These are phyloP conservation scores for Grapholita molesta DNA, from an alignment of 1,140 invertebrate genomes.

Conservation along the genomic window DNA sequence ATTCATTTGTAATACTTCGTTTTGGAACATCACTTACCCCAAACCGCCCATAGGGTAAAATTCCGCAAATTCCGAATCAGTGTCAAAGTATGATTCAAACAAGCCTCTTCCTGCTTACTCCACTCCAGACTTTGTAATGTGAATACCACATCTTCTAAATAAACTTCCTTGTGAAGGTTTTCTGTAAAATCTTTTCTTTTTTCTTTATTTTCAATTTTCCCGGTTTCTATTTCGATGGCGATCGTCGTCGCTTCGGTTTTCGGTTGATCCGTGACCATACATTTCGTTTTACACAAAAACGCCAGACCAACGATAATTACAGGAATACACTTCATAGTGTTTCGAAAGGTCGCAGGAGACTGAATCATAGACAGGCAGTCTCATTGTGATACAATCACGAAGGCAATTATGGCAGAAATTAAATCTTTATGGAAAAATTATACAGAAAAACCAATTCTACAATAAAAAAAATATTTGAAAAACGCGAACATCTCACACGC, in stretches of 20 bases:
- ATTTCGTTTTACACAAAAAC: conserved; percentile 37
- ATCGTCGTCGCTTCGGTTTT: neutral
- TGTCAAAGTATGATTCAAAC: conserved; percentile 46
- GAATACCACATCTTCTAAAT: conserved; percentile 59
- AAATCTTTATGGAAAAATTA: neutral
- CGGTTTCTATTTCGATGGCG: neutral
- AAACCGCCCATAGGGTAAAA: conserved; percentile 66
- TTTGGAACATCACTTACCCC: conserved; percentile 50
- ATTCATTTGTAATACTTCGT: too few relatives aligned
- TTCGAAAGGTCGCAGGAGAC: neutral
- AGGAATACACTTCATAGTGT: conserved; percentile 16
- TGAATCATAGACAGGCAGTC: neutral
- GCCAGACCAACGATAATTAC: conserved; percentile 40
- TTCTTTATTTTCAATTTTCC: neutral
- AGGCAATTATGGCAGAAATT: neutral
- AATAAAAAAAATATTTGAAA: too few relatives aligned
- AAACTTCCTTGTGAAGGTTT: conserved; percentile 32
- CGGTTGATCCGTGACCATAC: neutral
- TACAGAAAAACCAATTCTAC: neutral
- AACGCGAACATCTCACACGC: too few relatives aligned
- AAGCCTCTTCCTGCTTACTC: conserved; percentile 53
- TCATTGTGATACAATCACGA: neutral
- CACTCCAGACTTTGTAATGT: conserved; percentile 55
- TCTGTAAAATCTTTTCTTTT: neutral
- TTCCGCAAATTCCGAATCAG: conserved; percentile 55